These are phyloP conservation scores for Acanthopagrus latus DNA, from an alignment of 2,797 vertebrate species.

Conservation along the genomic window DNA sequence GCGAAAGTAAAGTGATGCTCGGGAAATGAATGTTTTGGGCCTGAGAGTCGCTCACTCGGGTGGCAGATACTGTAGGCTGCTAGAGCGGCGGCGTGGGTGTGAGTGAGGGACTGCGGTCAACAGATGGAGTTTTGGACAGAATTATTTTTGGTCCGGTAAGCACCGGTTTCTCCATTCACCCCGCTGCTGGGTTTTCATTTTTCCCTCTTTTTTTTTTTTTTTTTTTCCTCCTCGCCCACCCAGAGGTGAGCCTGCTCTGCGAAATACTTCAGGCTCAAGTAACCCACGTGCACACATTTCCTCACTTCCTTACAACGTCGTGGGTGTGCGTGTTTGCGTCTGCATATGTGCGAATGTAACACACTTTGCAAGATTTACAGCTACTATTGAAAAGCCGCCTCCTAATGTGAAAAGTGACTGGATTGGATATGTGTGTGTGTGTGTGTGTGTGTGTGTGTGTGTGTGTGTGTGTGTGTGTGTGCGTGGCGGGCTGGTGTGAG, in stretches of 20 bases:
- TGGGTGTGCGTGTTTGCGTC: conserved; percentile 40
- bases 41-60: conserved; percentile 43
- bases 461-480: conserved; percentile 24
- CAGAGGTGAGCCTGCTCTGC: conserved; percentile 45
- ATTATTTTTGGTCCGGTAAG: conserved; percentile 58
- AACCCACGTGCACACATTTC: conserved; percentile 30
- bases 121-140: conserved; percentile 46
- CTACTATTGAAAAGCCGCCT: conserved; percentile 29
- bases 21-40: conserved; percentile 56
- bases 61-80: conserved; percentile 20
- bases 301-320: conserved; percentile 19
- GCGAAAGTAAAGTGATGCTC: conserved; percentile 36
- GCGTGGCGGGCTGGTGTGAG: too few relatives aligned
- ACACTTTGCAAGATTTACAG: conserved; percentile 48
- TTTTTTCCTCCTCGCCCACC: conserved; percentile 45
- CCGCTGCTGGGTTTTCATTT: conserved; percentile 30
- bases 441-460: conserved; percentile 41
- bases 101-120: conserved; percentile 37
- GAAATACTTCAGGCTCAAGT: conserved; percentile 30
- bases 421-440: neutral
- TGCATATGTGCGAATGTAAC: conserved; percentile 53
- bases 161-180: conserved; percentile 45
- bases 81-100: conserved; percentile 30
- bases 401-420: conserved; percentile 48
- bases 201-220: neutral